Evolutionary conservation across 2,797 vertebrate species (phyloP), one percentile per base, ranked within the genome.

Genomic region (Alectoris magna): DNA sequence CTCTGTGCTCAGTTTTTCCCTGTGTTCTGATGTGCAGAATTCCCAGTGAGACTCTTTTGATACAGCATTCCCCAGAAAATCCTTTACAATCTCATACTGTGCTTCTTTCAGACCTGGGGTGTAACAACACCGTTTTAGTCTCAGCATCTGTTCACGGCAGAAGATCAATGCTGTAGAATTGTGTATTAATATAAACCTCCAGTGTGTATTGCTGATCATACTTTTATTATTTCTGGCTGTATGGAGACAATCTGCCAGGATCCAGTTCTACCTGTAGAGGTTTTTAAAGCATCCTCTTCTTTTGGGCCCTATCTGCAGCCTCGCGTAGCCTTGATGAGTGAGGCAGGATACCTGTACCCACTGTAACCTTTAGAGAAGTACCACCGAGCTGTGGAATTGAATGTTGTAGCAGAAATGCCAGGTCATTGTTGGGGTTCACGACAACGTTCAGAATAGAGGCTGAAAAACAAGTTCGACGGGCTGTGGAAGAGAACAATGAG

Each of bases 61-160:
- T 63, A 74, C 23, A 56, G 0, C 22, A 56, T 70, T 88, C 69
- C 75, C 82, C 76, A 60, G 77, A 93, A 95, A 94, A 93, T 71
- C 85, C 84, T 92, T 88, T 96, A 88, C 89, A 93, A 39, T 74
- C 53, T 95, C 89, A 24, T 24, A 34, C 87, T 78, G 87, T 53
- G 81, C 70, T 19, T 8, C 71, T 94, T 95, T 96, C 78, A 90
- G 43, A 90, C 48, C 83, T 43, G 82, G 90, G 64, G 78, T 88
- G 59, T n/a, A 68, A 84, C 88, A 84, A n/a, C 39, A 73, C 86
- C 59, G 53, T 86, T 88, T 91, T 94, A 86, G 94, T 93, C 75
- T 94, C 91, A 84, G 76, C 93, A 91, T 90, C 92, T 96, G 91
- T 55, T 92, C 86, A 91, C 82, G 77, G 88, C 76, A 88, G 78